Conservation (phyloP, 2,797 vertebrate genomes). For the Paguma larvata region DNA sequence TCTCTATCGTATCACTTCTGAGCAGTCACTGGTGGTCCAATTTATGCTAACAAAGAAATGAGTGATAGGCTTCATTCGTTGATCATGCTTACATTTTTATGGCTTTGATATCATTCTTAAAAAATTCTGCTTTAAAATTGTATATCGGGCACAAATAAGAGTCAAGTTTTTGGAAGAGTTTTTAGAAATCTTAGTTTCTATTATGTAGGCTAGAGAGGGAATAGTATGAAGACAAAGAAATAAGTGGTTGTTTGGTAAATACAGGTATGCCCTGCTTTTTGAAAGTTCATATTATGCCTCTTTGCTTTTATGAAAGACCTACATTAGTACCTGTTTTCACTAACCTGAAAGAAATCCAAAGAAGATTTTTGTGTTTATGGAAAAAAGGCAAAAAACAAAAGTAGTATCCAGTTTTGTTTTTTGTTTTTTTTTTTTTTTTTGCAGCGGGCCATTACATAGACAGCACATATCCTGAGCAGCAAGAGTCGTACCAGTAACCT, state of each 20-base stretch:
- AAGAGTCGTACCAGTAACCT: neutral
- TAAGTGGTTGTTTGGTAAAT: neutral
- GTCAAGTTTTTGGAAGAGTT: neutral
- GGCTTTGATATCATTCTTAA: neutral
- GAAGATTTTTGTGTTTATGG: neutral
- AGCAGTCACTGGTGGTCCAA: neutral
- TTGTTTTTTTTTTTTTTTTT: neutral
- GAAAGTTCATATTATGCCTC: neutral
- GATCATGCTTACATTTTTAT: neutral
- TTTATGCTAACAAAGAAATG: constrained; percentile 25
- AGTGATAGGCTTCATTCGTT: neutral
- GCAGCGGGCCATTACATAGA: neutral
- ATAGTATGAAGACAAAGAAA: neutral
- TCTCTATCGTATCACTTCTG: neutral
- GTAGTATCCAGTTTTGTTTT: neutral
- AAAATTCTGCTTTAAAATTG: neutral
- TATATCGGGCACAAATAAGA: constrained; percentile 44
- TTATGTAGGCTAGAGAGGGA: neutral
- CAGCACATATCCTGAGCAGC: neutral
- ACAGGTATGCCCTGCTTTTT: neutral
- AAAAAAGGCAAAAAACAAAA: neutral
- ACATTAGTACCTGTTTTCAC: neutral
- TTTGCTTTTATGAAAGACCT: neutral
- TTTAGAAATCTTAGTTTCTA: constrained; percentile 32
- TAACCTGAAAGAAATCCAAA: neutral